Base-by-base conservation (phyloP, 1,140 invertebrate species). In the Tetragnatha versicolor region DNA sequence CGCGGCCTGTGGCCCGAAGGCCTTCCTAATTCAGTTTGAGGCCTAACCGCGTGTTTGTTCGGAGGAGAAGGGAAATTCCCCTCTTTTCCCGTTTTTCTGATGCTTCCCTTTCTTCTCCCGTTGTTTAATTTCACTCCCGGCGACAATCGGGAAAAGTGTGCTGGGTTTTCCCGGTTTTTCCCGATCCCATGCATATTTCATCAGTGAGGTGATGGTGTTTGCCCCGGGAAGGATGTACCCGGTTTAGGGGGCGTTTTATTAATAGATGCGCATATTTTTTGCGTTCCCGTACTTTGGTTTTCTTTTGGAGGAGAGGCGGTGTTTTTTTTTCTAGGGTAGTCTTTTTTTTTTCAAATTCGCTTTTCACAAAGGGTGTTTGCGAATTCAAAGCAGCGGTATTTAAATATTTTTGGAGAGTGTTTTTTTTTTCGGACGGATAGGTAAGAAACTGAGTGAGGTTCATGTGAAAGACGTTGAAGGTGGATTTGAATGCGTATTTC, bases 181-280 rank as follows among this genome's bases (percentile, higher is more conserved):
- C 60, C 27, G 27, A 10, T 42, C 35, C 51, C 72, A 75, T 75
- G 72, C 72, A 75, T 75, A 75, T 75, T 75, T 75, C 72, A 75
- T 75, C 72, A 75, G 42, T 37, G 6, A 17, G n/a, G 17, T 42
- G 55, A 20, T 22, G 31, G 25, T 39, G 61, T 39, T 10, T 72
- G 35, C 47, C 17, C 20, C 60, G 42, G 33, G 42, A 63, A 66
- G 35, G 63, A 27, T 17, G 42, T 27, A n/a, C 31, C 5, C 49
- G 63, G 29, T 49, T 47, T 39, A 27, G 17, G 14, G 22, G 42
- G 20, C 55, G 49, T 75, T 75, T 61, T 75, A 75, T 63, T 75
- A 75, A 75, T 75, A 75, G 58, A 75, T 75, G 72, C 72, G 72
- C 72, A 75, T 75, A 75, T 75, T 42, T 75, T 63, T 58, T 58